Evolutionary conservation across 2,113 vertebrate species (phyloP).

Genomic region (Chloroceryle aenea): DNA sequence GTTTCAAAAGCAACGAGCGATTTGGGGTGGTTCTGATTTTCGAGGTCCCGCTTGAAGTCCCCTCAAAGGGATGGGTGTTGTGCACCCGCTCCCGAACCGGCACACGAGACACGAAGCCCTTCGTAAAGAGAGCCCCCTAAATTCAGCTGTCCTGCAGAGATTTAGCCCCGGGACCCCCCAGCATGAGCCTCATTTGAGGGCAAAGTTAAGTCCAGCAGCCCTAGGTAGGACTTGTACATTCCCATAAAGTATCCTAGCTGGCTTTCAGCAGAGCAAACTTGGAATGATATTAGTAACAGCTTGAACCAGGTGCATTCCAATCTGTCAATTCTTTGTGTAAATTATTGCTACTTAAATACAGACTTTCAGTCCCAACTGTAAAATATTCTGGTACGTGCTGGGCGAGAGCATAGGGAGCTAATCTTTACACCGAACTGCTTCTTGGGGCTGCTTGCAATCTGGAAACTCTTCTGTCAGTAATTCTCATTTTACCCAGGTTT

Average conservation of each 20-base stretch:
- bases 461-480: neutral
- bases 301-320: slow-evolving; percentile 55
- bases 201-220: neutral
- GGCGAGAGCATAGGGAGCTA: neutral
- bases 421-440: neutral
- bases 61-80: neutral
- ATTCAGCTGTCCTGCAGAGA: neutral
- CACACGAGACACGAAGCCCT: fast-evolving
- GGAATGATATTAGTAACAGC: neutral
- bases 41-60: neutral
- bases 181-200: neutral
- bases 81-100: fast-evolving
- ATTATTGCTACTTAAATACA: slow-evolving; percentile 38
- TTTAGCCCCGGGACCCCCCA: neutral
- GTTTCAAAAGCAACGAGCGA: neutral
- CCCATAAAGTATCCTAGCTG: neutral
- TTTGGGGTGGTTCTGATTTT: neutral
- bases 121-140: neutral
- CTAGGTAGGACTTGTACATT: neutral
- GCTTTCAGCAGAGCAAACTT: neutral
- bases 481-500: neutral
- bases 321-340: slow-evolving; percentile 36
- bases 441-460: neutral
- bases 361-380: slow-evolving; percentile 10
- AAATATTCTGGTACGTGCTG: slow-evolving; percentile 29